Conservation (phyloP, 1,140 invertebrate species). For the Lycorma delicatula region DNA sequence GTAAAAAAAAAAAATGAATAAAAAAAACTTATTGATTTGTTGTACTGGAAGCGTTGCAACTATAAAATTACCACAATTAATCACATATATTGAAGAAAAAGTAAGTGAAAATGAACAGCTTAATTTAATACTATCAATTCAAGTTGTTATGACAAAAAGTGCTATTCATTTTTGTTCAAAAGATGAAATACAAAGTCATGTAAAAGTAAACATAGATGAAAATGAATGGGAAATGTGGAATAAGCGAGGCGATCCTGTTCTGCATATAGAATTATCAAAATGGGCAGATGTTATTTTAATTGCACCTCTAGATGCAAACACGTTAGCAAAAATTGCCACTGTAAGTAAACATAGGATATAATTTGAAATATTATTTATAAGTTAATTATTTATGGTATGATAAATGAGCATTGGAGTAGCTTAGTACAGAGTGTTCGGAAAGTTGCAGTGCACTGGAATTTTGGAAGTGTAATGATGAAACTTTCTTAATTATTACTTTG, state of each 20-base stretch:
- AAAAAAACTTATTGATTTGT: slow-evolving; percentile 61
- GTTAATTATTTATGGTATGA: no score
- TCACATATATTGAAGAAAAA: slow-evolving; percentile 36
- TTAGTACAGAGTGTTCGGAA: no score
- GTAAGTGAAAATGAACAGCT: slow-evolving; percentile 9
- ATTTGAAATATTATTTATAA: no score
- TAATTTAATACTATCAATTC: slow-evolving; percentile 43
- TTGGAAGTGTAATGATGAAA: no score
- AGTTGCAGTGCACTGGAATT: no score
- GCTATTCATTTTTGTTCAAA: slow-evolving; percentile 78
- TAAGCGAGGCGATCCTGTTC: slow-evolving; percentile 82
- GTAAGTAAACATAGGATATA: no score
- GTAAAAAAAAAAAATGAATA: slow-evolving; percentile 32
- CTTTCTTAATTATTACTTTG: no score
- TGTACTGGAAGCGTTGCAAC: slow-evolving; percentile 89
- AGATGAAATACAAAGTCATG: slow-evolving; percentile 44
- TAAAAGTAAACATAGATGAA: slow-evolving; percentile 63
- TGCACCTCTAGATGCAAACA: slow-evolving; percentile 95
- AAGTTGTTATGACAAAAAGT: slow-evolving; percentile 73
- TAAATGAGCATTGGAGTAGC: no score
- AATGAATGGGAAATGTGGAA: slow-evolving; percentile 93
- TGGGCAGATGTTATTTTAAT: slow-evolving; percentile 94
- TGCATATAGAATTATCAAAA: slow-evolving; percentile 93
- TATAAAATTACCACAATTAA: slow-evolving; percentile 68
- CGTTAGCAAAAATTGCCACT: slow-evolving; percentile 84